These are phyloP conservation scores for Aphidius ervi DNA, from an alignment of 1,140 invertebrate genomes.

Conservation along the genomic window DNA sequence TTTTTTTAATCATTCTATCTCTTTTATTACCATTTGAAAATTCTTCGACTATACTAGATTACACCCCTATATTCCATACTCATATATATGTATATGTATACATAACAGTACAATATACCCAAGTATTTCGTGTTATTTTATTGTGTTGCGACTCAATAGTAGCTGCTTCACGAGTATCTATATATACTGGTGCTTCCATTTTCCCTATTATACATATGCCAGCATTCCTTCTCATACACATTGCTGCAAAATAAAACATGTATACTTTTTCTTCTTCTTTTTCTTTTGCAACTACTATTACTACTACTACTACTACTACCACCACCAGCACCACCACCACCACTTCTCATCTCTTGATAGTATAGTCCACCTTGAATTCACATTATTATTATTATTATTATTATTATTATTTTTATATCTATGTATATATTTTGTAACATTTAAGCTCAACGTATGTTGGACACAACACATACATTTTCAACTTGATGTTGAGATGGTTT, in stretches of 20 bases:
- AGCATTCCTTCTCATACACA: neutral
- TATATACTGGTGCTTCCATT: conserved; percentile 16
- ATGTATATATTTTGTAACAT: neutral
- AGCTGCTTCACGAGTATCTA: neutral
- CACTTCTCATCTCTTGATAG: conserved; percentile 18
- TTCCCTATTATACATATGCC: conserved; percentile 40
- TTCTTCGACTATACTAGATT: conserved; percentile 17
- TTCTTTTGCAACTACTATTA: neutral
- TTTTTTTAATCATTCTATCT: conserved; percentile 2
- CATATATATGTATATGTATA: conserved; percentile 9
- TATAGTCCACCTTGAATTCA: neutral
- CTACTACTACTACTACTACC: conserved; percentile 33
- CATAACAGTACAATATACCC: conserved; percentile 21
- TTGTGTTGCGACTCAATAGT: conserved; percentile 52
- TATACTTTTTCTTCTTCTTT: too few species aligned
- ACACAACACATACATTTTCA: conserved; percentile 1
- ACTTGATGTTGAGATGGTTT: conserved; percentile 5
- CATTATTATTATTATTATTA: too few species aligned
- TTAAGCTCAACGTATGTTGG: neutral
- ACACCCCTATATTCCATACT: conserved; percentile 22
- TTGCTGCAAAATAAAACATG: too few species aligned
- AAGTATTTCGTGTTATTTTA: conserved; percentile 54
- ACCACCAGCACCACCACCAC: conserved; percentile 18
- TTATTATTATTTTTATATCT: too few species aligned
- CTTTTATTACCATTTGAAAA: conserved; percentile 11